A percentile compares a stretch with the other conserved stretches of the same genome.
phyloP scores from a whole-genome alignment of 2,113 vertebrate species.

The Numenius arquata region DNA sequence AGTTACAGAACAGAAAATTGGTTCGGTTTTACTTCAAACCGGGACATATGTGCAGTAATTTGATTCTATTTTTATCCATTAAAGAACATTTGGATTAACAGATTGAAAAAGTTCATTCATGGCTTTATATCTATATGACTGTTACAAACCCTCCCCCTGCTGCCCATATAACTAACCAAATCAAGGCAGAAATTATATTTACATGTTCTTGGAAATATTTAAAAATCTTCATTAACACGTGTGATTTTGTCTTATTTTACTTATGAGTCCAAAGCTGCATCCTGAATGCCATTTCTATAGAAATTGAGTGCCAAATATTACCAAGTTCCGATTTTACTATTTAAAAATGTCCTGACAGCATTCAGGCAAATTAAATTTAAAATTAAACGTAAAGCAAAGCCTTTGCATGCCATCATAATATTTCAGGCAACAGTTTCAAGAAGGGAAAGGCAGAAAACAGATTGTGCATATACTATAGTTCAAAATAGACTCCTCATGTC shows the following conservation, averaged over 20 bases:
- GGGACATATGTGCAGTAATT: neutral
- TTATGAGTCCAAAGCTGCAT: neutral
- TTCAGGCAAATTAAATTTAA: slow-evolving; percentile 23
- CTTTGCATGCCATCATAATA: neutral
- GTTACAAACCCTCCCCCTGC: neutral
- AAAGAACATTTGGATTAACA: slow-evolving; percentile 66
- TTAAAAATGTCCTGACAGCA: neutral
- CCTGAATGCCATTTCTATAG: neutral
- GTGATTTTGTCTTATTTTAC: neutral
- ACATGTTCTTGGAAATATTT: neutral
- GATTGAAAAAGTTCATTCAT: slow-evolving; percentile 30
- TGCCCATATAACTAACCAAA: neutral
- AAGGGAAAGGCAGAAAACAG: slow-evolving; percentile 27
- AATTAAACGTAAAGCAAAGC: slow-evolving; percentile 15
- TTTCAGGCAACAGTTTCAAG: slow-evolving; percentile 30
- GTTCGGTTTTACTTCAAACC: no score
- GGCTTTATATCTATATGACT: neutral
- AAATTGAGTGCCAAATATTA: neutral
- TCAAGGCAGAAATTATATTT: neutral
- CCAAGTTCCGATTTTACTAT: neutral
- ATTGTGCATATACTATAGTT: neutral
- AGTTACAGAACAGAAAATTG: no score
- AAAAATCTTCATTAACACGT: neutral
- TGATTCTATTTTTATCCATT: slow-evolving; percentile 65
- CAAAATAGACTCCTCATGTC: slow-evolving; percentile 38